Base-by-base conservation (phyloP, 2,113 vertebrate genomes). In the Brachypteracias leptosomus region DNA sequence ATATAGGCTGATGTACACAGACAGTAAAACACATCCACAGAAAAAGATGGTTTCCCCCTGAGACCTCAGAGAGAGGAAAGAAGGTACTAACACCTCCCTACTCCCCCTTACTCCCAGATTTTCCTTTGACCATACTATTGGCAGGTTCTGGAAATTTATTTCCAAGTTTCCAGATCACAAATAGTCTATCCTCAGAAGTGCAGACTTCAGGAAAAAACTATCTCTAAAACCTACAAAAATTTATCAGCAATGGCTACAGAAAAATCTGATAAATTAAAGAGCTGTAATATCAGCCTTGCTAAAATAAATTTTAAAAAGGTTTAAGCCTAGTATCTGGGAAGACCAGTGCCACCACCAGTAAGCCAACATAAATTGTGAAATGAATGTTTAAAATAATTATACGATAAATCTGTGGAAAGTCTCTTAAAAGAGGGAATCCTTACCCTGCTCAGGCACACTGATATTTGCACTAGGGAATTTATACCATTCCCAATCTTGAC, bases 11-110 rank as follows among this genome's bases (percentile, higher is more conserved):
- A 55, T 65, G 58, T 83, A n/a, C 35, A 26, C 1, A 61, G 31
- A n/a, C 19, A 54, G 19, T n/a, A 76, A 61, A 86, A 61, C 2
- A 16, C 4, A 55, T 5, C 18, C 18, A 10, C 35, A 42, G 58
- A 65, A 83, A 73, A 18, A 7, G 0, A 24, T 12, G 1, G 3
- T 3, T 35, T 62, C 11, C 8, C 15, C 21, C 47, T 16, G 11
- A 72, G 16, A 61, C 3, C 8, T 46, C 17, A 47, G 13, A 25
- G 46, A 63, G 67, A 33, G 11, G 3, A 36, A 36, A 65, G 22
- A 83, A 90, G 4, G 3, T 38, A 38, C 4, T 42, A 68, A 47
- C 3, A 80, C 4, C 13, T 65, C 17, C 16, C 17, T 47, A 55
- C 10, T 46, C 1, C 13, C 9, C 15, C 44, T 68, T 7, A n/a